Conservation (phyloP, 2,797 vertebrate species). For the Liparis tanakae region DNA sequence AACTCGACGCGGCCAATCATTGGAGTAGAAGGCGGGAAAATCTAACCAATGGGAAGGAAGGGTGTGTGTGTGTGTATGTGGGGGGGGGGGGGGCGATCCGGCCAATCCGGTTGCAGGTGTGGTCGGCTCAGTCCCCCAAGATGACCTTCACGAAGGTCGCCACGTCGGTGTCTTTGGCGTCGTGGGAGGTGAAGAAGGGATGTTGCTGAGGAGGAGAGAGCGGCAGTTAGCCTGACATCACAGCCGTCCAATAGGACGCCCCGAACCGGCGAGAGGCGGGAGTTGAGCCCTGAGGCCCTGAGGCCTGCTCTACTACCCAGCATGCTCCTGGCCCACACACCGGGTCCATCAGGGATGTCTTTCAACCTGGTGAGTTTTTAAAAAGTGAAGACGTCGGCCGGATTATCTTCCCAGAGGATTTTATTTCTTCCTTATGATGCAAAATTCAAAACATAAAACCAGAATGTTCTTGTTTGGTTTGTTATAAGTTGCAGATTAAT, state of each 20-base stretch:
- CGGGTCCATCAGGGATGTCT: too few relatives aligned
- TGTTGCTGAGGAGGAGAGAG: conserved; percentile 85
- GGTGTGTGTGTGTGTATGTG: conserved; percentile 5
- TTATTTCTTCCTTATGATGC: too few relatives aligned
- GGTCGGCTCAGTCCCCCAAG: conserved; percentile 88
- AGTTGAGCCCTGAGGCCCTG: neutral
- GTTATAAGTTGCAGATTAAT: too few relatives aligned
- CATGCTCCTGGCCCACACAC: neutral
- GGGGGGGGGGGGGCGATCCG: conserved; percentile 13
- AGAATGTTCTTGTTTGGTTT: too few relatives aligned
- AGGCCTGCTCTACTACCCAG: neutral
- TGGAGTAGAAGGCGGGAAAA: conserved; percentile 28
- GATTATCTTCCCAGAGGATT: too few relatives aligned
- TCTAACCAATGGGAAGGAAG: conserved; percentile 28
- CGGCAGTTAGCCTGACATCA: neutral
- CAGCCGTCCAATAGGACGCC: neutral
- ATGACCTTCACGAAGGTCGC: conserved; percentile 95
- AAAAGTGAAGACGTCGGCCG: too few relatives aligned
- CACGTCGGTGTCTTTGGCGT: conserved; percentile 97
- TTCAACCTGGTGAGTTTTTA: too few relatives aligned
- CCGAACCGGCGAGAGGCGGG: too few relatives aligned
- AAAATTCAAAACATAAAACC: too few relatives aligned
- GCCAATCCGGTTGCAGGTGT: conserved; percentile 13
- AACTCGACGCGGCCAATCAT: conserved; percentile 11
- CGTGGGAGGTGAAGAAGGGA: conserved; percentile 93